Evolutionary conservation across 64 coral and sea anemone species (phyloP), one percentile per base, ranked within the genome.

Genomic region (Montipora foliosa): DNA sequence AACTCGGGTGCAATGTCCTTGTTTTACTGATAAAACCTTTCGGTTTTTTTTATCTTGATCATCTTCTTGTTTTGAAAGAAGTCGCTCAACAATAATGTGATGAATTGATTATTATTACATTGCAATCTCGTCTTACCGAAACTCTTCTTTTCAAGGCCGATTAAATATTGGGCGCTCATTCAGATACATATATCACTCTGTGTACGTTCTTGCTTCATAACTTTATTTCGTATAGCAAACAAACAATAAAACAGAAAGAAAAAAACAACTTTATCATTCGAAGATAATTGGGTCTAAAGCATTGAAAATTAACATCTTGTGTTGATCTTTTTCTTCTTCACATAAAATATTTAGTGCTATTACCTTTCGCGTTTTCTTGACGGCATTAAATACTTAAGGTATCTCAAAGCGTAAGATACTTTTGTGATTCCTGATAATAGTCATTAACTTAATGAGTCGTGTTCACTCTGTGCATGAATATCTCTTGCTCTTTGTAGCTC

Each of bases 401-500:
- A 73, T 24, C 19, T 21, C 25, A 73, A 73, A 73, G 74, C 3
- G 2, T 76, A 44, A 47, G 46, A 10, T 10, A 46, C 13, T 47
- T 76, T 1, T 74, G 4, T 2, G 6, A 44, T 76, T 44, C 25
- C 74, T 76, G 19, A 5, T 10, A 37, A 37, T 37, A 37, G 52
- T 55, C 5, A 76, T 76, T 76, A 13, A 76, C 14, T 0, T 37
- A 37, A 37, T 64, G 21, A 82, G 58, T 67, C n/a, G 48, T 86
- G 82, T 50, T 72, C 82, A 45, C 82, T 71, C 3, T 49, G 47
- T 5, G 22, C 66, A 24, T 72, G 29, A 71, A 86, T 70, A 84
- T 94, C 79, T 49, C 89, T 76, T 13, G 94, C 92, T 89, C 89
- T 80, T 57, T 99, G 95, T 81, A 99, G 70, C n/a, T 93, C 89